These are phyloP conservation scores for Abrostola tripartita DNA, from an alignment of 2,888 invertebrate genomes.

Conservation along the genomic window DNA sequence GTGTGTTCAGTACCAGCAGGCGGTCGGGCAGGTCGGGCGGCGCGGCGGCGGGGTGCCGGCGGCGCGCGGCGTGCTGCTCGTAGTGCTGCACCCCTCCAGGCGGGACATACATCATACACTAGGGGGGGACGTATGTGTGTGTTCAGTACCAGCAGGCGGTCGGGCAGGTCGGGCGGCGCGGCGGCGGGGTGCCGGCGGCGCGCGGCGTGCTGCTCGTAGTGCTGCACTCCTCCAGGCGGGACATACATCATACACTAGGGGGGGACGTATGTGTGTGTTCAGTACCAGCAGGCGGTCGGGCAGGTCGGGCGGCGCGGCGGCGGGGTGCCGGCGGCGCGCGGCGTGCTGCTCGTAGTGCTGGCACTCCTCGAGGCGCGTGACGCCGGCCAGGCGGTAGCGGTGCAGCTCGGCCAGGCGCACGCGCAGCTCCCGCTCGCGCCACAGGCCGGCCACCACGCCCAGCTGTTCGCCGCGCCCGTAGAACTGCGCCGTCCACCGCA, in stretches of 20 bases:
- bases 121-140: neutral
- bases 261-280: conserved; percentile 4
- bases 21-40: conserved; percentile 87
- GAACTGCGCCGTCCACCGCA: conserved; percentile 96
- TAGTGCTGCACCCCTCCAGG: conserved; percentile 50
- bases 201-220: conserved; percentile 84
- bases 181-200: conserved; percentile 74
- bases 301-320: conserved; percentile 85
- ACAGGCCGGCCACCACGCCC: conserved; percentile 92
- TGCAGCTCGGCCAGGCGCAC: conserved; percentile 94
- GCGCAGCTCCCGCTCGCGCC: conserved; percentile 95
- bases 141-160: conserved; percentile 65
- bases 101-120: conserved; percentile 94
- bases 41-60: conserved; percentile 64
- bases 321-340: conserved; percentile 79
- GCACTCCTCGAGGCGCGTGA: conserved; percentile 87
- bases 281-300: conserved; percentile 76
- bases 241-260: conserved; percentile 93
- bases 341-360: conserved; percentile 80
- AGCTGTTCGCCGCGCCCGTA: conserved; percentile 95
- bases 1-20: conserved; percentile 60
- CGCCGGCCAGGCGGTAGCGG: conserved; percentile 94
- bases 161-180: conserved; percentile 87
- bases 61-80: conserved; percentile 87
- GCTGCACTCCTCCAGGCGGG: conserved; percentile 75